Evolutionary conservation across 2,888 invertebrate species (phyloP), one percentile per base, ranked within the genome.

Genomic region (Heliconius ethilla): DNA sequence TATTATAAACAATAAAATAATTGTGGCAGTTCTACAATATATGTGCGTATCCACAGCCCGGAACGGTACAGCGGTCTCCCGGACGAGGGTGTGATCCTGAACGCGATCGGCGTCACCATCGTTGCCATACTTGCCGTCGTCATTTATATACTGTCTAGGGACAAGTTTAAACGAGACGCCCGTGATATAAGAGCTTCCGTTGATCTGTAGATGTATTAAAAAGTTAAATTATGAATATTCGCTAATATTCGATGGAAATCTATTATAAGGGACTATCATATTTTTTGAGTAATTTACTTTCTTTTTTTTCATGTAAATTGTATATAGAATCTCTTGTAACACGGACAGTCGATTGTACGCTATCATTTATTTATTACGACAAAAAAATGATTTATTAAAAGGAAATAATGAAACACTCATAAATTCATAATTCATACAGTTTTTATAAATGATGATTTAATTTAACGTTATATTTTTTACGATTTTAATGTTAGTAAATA

Each of bases 21-120:
- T 72, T 72, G 33, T 72, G 72, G 33, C 72, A 72, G 59, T 55
- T 33, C 70, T 72, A 63, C 87, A 88, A 85, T 83, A 89, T 84
- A 88, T 91, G 87, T 89, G 81, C 87, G 86, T 92, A 88, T 93
- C 82, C 92, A 91, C 94, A 92, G 92, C 84, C 88, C 87, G 85
- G 93, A 94, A 86, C 89, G 92, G 82, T 96, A 96, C 94, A 92
- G 94, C 88, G 91, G 92, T 81, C 90, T 96, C 88, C 95, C 95
- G 81, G 95, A 96, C 86, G 96, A 97, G 89, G 96, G 95, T 27
- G 95, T 96, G 85, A 95, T 97, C 87, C 92, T 97, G 89, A 97
- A 97, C 93, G 95, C 96, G 62, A 95, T 97, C 84, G 96, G 96
- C 82, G 95, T 96, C 86, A 93, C 95, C 83, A 93, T 96, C 87